Evolutionary conservation across 2,797 vertebrate genomes (phyloP).

Genomic region (Oryzias dopingdopingensis): DNA sequence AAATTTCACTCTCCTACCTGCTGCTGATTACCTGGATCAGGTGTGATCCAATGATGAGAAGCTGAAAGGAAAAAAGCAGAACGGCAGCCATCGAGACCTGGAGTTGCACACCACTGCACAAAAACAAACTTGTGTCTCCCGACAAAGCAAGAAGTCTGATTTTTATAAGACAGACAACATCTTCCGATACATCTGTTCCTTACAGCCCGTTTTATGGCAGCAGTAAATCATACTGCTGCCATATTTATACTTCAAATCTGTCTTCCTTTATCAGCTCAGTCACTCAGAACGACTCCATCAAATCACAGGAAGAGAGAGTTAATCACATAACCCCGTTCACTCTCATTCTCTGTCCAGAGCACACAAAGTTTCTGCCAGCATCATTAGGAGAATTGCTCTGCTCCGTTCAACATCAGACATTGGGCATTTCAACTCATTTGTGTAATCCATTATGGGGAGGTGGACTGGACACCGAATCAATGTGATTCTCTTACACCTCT

Average conservation of each 20-base stretch:
- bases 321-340: slow-evolving; percentile 36
- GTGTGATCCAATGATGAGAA: no score
- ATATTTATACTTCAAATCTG: slow-evolving; percentile 21
- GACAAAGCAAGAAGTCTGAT: slow-evolving; percentile 17
- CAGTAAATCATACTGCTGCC: slow-evolving; percentile 13
- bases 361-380: slow-evolving; percentile 24
- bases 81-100: no score
- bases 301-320: slow-evolving; percentile 30
- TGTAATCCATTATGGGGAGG: slow-evolving; percentile 62
- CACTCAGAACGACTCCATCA: slow-evolving; percentile 24
- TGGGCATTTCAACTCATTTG: slow-evolving; percentile 58
- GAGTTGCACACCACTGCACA: no score
- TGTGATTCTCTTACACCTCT: slow-evolving; percentile 57
- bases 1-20: no score
- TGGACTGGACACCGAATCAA: slow-evolving; percentile 55
- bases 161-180: slow-evolving; percentile 10
- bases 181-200: slow-evolving; percentile 8
- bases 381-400: slow-evolving; percentile 28
- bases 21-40: no score
- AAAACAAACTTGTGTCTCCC: no score
- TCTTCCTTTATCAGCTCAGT: slow-evolving; percentile 29
- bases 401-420: slow-evolving; percentile 41
- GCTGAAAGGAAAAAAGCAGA: no score
- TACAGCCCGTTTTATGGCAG: slow-evolving; percentile 11
- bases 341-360: slow-evolving; percentile 23